phyloP scores from a whole-genome alignment of 1,140 invertebrate genomes.

The Leptinotarsa lineolata region DNA sequence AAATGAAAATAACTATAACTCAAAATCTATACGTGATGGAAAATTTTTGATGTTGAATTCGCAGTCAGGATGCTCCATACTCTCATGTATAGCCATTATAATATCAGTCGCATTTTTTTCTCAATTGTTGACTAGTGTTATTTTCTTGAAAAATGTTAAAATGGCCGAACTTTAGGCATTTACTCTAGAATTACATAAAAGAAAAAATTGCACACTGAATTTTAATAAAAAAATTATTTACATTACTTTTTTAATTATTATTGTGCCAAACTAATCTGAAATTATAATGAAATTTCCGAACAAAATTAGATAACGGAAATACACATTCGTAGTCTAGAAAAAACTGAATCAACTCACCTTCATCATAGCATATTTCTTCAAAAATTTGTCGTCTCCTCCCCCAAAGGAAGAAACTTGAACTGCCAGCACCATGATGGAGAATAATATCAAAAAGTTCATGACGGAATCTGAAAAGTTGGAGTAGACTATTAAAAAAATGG shows the following conservation, averaged over 20 bases:
- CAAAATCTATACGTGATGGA: too few species aligned
- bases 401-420: constrained; percentile 53
- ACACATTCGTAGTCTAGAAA: constrained; percentile 14
- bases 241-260: neutral
- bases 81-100: too few species aligned
- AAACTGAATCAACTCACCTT: constrained; percentile 59
- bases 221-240: too few species aligned
- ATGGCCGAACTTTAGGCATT: too few species aligned
- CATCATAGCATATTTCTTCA: constrained; percentile 72
- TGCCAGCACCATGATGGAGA: neutral
- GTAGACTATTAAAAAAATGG: neutral
- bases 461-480: constrained; percentile 4
- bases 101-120: too few species aligned
- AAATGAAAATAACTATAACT: too few species aligned
- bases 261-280: neutral
- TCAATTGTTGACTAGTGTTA: too few species aligned
- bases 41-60: too few species aligned
- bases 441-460: constrained; percentile 15
- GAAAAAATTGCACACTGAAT: too few species aligned
- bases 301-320: neutral
- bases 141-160: too few species aligned
- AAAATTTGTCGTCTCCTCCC: constrained; percentile 65
- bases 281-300: neutral
- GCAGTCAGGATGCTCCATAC: too few species aligned
- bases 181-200: too few species aligned